Evolutionary conservation across 2,113 vertebrate genomes (phyloP), one percentile per base, ranked within the genome.

Genomic region (Rafetus swinhoei): DNA sequence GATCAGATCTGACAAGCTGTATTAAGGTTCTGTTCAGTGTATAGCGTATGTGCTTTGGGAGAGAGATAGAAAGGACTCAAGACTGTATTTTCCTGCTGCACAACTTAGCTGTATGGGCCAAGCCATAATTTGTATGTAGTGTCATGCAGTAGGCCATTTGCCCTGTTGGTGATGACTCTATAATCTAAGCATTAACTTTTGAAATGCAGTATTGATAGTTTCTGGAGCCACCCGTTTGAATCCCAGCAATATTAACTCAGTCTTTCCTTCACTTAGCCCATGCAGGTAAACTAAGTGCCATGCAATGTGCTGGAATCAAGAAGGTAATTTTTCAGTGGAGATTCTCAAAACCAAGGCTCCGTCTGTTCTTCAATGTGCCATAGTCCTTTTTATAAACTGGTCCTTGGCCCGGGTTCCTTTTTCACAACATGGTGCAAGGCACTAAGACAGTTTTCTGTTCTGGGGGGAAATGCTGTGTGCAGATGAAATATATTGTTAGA

Each of bases 1-100:
- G 83, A 82, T 81, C 90, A 93, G 79, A 79, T 55, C 92, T 69
- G 80, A 65, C 60, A 22, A 82, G 24, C 65, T 90, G 80, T 82
- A 56, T 4, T 1, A 4, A n/a, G 77, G 27, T 56, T 90, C 45
- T 56, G 16, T 50, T 84, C 29, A 35, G 25, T 79, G 11, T 72
- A 35, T 45, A 59, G 82, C 15, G 29, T 79, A 35, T 32, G 19
- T 82, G 55, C 55, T 56, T 65, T 79, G 25, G 29, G 27, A 79
- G 27, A 69, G 27, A 9, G 13, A 45, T 24, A 50, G 59, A 55
- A 19, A 35, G 35, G 80, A 52, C 74, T 14, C 32, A 50, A 85
- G 15, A 52, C 39, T 85, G 52, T 65, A 22, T 62, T 59, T 29
- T 65, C 50, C 74, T 22, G 35, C 27, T 50, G 10, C 16, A 65